Evolutionary conservation across 2,113 vertebrate genomes (phyloP), one percentile per base, ranked within the genome.

Genomic region (Oceanites oceanicus): DNA sequence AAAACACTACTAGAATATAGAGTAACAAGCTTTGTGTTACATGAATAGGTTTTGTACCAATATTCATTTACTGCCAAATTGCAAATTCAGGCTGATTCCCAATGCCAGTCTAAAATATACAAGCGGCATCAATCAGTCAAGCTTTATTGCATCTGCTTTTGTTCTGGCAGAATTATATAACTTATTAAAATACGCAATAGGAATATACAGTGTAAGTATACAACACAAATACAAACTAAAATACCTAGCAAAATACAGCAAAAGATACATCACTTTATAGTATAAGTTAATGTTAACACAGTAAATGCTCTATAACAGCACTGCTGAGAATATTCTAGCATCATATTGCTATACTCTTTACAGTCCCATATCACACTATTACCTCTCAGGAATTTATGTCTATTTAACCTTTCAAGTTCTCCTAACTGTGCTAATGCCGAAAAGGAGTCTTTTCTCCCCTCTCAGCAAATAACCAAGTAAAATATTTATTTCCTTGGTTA

Each of bases 371-470:
- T 42, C 52, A 83, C 32, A 74, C 34, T 66, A 15, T 12, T 90
- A 62, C 45, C n/a, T 74, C 53, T 75, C 65, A 79, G 75, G 56
- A 81, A 95, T 75, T 58, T 36, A 36, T 44, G 15, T 72, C 68
- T 86, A 9, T 70, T 88, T 85, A 95, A 94, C 27, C 73, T 96
- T 94, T 87, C 55, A 76, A 58, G 71, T 83, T 94, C 42, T 76
- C 52, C 49, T 70, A 75, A 75, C 50, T 42, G 30, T 30, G 38
- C 10, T 87, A 84, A 61, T 52, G 18, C 25, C 34, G 78, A 92
- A 94, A 74, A 44, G 15, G 15, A 82, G 15, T 8, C 6, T 92
- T 71, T 90, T 80, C 36, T 82, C 27, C 62, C 22, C 25, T 67
- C 36, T 86, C 71, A 87, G 59, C 42, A 85, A 95, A 68, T 38